Evolutionary conservation across 2,797 vertebrate species (phyloP), one percentile per base, ranked within the genome.

Genomic region (Gymnocypris eckloni): DNA sequence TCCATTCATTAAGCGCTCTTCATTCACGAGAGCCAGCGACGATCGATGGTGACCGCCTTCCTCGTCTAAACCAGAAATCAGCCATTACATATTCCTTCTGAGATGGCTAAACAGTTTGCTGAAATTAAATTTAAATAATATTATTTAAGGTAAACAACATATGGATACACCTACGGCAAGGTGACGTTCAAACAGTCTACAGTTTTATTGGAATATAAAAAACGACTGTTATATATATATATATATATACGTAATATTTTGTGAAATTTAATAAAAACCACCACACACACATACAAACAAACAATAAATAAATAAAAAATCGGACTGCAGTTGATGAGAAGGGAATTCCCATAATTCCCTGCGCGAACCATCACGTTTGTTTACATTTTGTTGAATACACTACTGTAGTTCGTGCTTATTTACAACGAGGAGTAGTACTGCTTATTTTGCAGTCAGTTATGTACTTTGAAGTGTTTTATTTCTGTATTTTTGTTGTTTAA

Each of bases 1-100:
- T 90, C 95, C 95, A 91, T 96, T 96, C 91, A 89, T 90, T 87
- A 89, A 81, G 41, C 52, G 43, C 87, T 82, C 81, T 87, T 90
- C 87, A 90, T 76, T 70, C 80, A 87, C 37, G 59, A 85, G 77
- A 69, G 82, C 25, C 48, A 22, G 25, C 48, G 61, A 66, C 82
- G 86, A 73, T 90, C 88, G 87, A 88, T 91, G 89, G 91, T 93
- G 90, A 93, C 67, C 86, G 80, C 69, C 16, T 33, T 39, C 79
- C 82, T 69, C 69, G 48, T 61, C 54, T 25, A 61, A 54, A 72
- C 52, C 12, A 9, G 13, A 45, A 37, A 33, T 10, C 64, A 69
- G 37, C 73, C 64, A 45, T 12, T 25, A n/a, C 1, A 22, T 54
- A 28, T 37, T 54, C 56, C 4, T n/a, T 28, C 28, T 28, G 18